A percentile compares a stretch with the other conserved stretches of the same genome.
These are phyloP conservation scores for Mastigias papua DNA, from an alignment of 30 jellyfish, hydroid and myxozoan species.

Conservation along the genomic window DNA sequence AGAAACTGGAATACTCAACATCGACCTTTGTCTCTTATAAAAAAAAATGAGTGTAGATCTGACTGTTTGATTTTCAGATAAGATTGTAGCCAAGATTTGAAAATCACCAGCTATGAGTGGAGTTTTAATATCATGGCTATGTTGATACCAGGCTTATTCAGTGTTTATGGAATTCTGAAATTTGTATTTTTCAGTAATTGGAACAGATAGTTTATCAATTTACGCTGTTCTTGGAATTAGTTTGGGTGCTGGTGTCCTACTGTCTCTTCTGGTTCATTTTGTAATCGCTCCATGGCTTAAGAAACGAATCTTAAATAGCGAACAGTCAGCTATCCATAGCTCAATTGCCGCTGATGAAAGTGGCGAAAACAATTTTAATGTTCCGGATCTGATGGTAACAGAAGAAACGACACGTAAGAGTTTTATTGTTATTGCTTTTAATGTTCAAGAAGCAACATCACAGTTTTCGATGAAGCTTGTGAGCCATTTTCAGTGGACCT, in stretches of 20 bases:
- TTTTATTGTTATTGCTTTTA: background rate
- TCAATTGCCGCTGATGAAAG: background rate
- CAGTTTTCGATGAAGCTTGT: too few species aligned
- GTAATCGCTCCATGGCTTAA: constrained; percentile 82
- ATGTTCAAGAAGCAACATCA: background rate
- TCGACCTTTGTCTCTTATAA: too few species aligned
- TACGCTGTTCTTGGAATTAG: constrained; percentile 70
- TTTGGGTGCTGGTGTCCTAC: constrained; percentile 62
- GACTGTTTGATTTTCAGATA: too few species aligned
- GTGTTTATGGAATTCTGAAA: too few species aligned
- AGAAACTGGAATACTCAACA: too few species aligned
- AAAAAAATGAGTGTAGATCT: too few species aligned
- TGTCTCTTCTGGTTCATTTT: constrained; percentile 40
- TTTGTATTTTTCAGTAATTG: constrained; percentile 58
- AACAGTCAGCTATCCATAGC: background rate
- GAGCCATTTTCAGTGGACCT: too few species aligned
- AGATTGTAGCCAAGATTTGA: too few species aligned
- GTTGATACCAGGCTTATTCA: too few species aligned
- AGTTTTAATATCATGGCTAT: too few species aligned
- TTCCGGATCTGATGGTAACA: constrained; percentile 7
- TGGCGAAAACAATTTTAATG: background rate
- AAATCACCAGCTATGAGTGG: too few species aligned
- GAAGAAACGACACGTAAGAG: constrained; percentile 29
- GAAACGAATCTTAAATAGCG: constrained; percentile 7
- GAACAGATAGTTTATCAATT: constrained; percentile 40